Percentiles rank a stretch among this genome's conserved stretches.
Evolutionary conservation across 2,797 vertebrate genomes (phyloP).

Genomic region (Pantherophis alleghaniensis): DNA sequence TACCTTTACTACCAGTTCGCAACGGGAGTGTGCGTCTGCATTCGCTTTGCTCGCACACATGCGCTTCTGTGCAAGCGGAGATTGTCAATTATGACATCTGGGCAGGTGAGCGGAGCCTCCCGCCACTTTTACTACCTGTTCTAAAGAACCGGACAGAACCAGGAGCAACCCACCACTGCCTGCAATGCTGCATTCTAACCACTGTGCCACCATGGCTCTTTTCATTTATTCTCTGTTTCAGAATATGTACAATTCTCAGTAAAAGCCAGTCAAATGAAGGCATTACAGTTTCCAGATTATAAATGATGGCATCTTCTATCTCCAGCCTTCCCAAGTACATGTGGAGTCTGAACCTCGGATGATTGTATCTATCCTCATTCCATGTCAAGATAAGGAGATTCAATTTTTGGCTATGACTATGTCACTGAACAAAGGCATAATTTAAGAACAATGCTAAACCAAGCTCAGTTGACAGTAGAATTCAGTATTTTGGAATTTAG

Average conservation of each 20-base stretch:
- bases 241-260: not conserved
- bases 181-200: not conserved
- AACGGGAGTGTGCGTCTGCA: too few species aligned
- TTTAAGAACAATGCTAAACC: not conserved
- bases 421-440: not conserved
- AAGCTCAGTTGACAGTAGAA: slow-evolving; percentile 4
- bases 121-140: too few species aligned
- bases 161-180: too few species aligned
- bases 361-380: not conserved
- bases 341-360: not conserved
- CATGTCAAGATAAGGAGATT: not conserved
- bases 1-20: too few species aligned
- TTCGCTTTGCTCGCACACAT: too few species aligned
- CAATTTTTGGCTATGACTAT: not conserved
- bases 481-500: not conserved
- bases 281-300: not conserved
- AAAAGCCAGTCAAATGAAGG: not conserved
- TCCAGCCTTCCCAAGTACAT: not conserved
- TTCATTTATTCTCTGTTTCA: not conserved
- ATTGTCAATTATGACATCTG: too few species aligned
- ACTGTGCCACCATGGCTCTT: not conserved
- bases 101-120: too few species aligned
- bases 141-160: too few species aligned
- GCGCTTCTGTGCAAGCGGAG: too few species aligned
- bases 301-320: not conserved